phyloP scores from a whole-genome alignment of 2,113 vertebrate genomes.

The Oreochromis tanganicae region DNA sequence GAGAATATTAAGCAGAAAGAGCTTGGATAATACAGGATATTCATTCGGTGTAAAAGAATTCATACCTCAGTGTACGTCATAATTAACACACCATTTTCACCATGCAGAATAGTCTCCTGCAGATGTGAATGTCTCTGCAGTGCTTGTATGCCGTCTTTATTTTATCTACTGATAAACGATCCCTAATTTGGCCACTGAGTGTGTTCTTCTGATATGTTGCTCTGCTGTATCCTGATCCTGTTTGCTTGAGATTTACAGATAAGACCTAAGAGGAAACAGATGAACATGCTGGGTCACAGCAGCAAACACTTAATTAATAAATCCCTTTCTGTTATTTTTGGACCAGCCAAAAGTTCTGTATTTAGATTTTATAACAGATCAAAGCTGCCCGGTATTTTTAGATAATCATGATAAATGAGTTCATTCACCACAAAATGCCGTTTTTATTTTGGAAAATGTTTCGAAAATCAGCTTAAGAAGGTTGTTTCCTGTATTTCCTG shows the following conservation, averaged over 20 bases:
- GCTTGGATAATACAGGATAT: background rate
- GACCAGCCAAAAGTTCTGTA: background rate
- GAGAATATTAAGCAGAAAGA: background rate
- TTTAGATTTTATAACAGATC: background rate
- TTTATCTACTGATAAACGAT: background rate
- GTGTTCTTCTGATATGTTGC: background rate
- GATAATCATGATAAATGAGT: background rate
- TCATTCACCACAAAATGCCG: background rate
- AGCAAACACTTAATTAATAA: background rate
- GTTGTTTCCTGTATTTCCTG: background rate
- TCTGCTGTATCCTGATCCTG: background rate
- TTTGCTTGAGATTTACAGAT: background rate
- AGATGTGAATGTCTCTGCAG: background rate
- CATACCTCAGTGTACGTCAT: background rate
- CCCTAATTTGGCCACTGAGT: background rate
- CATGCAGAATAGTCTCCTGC: background rate
- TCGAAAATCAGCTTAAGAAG: background rate
- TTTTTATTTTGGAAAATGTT: background rate
- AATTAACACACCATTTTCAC: background rate
- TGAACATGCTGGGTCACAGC: background rate
- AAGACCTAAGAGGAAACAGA: background rate
- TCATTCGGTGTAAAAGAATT: background rate
- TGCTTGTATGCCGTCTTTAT: background rate
- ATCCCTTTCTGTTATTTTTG: background rate
- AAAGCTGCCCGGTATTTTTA: background rate